Evolutionary conservation across 2,113 vertebrate genomes (phyloP).

Genomic region (Alexandromys fortis): DNA sequence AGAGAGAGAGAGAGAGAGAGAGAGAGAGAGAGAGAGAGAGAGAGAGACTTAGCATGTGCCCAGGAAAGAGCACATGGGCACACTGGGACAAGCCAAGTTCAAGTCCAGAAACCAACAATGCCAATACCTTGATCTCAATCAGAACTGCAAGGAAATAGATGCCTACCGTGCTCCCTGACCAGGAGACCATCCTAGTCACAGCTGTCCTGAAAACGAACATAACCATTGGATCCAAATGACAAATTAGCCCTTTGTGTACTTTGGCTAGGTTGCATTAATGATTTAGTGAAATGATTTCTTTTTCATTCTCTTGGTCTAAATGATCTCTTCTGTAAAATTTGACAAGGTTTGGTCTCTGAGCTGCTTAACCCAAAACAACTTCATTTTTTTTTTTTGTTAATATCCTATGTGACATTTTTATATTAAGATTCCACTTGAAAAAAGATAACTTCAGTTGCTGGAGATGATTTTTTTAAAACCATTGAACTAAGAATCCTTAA

Average conservation of each 20-base stretch:
- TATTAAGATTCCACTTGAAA: constrained; percentile 26
- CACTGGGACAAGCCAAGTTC: background rate
- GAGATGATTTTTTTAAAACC: constrained; percentile 23
- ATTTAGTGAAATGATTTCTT: background rate
- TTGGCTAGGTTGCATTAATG: background rate
- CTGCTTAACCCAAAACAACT: background rate
- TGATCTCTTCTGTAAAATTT: background rate
- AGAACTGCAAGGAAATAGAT: background rate
- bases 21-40: no score
- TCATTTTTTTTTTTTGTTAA: constrained; percentile 4
- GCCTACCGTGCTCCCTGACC: background rate
- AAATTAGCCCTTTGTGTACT: background rate
- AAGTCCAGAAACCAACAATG: background rate
- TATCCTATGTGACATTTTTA: constrained; percentile 14
- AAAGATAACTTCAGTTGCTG: constrained; percentile 19
- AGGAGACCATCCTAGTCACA: background rate
- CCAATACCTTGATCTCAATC: background rate
- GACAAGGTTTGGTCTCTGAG: background rate
- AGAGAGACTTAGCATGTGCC: background rate
- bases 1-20: no score
- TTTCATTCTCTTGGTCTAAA: background rate
- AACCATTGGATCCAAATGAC: background rate
- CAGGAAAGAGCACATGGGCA: background rate
- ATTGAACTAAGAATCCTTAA: background rate
- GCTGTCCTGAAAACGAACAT: background rate